Evolutionary conservation across 2,888 invertebrate genomes (phyloP), one percentile per base, ranked within the genome.

Genomic region (Andrena hattorfiana): DNA sequence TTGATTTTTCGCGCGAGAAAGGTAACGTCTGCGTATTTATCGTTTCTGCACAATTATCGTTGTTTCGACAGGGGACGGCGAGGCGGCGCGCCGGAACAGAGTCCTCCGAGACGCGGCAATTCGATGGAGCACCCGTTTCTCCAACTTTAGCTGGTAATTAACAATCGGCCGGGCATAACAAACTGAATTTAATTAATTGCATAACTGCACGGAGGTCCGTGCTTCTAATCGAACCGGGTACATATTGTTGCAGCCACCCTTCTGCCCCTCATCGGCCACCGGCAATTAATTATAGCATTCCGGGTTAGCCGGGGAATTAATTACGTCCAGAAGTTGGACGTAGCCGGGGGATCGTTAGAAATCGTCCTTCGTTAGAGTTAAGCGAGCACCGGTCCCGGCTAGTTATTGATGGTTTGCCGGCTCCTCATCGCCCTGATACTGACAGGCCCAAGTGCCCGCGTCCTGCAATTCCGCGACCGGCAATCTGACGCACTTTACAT

Each of bases 211-310:
- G 83, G 87, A 87, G 86, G 81, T 79, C 85, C 78, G 82, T 80
- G 88, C 85, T 92, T 92, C 92, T 92, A 93, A 93, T 93, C 92
- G 92, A 90, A 90, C 90, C 89, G 90, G 90, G 89, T 92, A 92
- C 93, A 91, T 92, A 93, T 93, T 93, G 93, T 93, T 92, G 89
- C 91, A 92, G 90, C 91, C 83, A 85, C 89, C 86, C 82, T 84
- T 89, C 83, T 83, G 60, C 85, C 84, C 86, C 89, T 86, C 86
- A 85, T 85, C 87, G 87, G 84, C 87, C 87, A 91, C 90, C 90
- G 91, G 91, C 92, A 94, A 94, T 93, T 93, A 94, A 94, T 93
- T 93, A 94, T 93, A 92, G 93, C 93, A 93, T 93, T 93, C 93
- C 93, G 90, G 92, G 93, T 93, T 93, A 93, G 92, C 93, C 92